A percentile compares a stretch with the other conserved stretches of the same genome.
These are phyloP conservation scores for Barbus barbus DNA, from an alignment of 2,113 vertebrate genomes.

Conservation along the genomic window DNA sequence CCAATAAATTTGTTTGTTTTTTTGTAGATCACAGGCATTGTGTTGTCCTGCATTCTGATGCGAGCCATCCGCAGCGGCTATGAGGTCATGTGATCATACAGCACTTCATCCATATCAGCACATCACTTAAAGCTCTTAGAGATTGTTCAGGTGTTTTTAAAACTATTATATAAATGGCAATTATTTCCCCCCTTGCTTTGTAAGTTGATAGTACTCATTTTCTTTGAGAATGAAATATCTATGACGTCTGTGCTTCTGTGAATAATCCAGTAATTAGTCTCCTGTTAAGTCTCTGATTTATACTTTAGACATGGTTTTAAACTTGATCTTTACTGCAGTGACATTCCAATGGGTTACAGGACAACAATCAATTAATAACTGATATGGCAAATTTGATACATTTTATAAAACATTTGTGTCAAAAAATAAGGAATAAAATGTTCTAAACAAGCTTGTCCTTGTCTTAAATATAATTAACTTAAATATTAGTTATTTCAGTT, in stretches of 20 bases:
- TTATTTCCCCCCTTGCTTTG: neutral
- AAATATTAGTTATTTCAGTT: too few relatives aligned
- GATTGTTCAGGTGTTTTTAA: neutral
- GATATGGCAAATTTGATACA: neutral
- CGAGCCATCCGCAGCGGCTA: constrained; percentile 88
- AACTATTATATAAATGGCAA: constrained; percentile 28
- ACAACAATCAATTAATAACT: neutral
- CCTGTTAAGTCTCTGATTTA: neutral
- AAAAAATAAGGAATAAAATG: neutral
- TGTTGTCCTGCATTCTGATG: constrained; percentile 87
- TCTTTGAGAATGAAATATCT: neutral
- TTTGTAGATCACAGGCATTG: constrained; percentile 81
- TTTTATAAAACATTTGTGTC: neutral
- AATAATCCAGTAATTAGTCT: constrained; percentile 15
- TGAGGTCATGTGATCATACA: constrained; percentile 85
- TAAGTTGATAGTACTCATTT: neutral
- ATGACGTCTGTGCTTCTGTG: neutral
- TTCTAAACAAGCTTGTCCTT: neutral
- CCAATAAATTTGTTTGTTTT: neutral
- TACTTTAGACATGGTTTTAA: neutral
- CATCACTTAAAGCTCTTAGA: constrained; percentile 10
- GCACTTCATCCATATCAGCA: neutral
- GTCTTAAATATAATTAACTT: too few relatives aligned
- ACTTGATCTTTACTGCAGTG: neutral
- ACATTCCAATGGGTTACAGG: neutral